Base-by-base conservation (phyloP, 2,888 invertebrate species). In the Thymelicus sylvestris region DNA sequence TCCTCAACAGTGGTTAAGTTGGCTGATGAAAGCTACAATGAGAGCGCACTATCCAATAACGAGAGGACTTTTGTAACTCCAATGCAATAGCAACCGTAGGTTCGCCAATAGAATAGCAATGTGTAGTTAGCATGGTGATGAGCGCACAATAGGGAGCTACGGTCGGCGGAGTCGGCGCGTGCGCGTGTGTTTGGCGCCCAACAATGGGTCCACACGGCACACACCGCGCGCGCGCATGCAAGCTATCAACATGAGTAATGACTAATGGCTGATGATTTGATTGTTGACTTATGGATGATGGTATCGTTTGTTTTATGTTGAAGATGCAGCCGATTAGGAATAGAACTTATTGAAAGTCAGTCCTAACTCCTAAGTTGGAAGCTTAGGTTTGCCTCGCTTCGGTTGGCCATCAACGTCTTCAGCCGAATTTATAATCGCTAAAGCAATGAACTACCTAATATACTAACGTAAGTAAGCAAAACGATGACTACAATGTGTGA, bases 51-150 rank as follows among this genome's bases (percentile, higher is more conserved):
- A 57, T 31, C 57, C 12, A 38, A 31, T 3, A 12, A 44, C 44
- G 8, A 44, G 31, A 10, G 1, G 0, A 44, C 12, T 57, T 31
- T 57, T 57, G 5, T 57, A 55, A 4, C 19, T 38, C 39, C 15
- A 50, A 52, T 24, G 19, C 31, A 52, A 50, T 24, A 62, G 8
- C n/a, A 39, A 57, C 48, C 39, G 47, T 59, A 59, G 59, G n/a
- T 59, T 59, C 66, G 59, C 57, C 47, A 38, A 41, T 66, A 12
- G 66, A 66, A 66, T 66, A 44, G 19, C 44, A 47, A 66, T 47
- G 59, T 5, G 47, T 31, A 47, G 47, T 69, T 62, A 61, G 66
- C 61, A 71, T 68, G 71, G 15, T 71, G 61, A 66, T 71, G 55
- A 67, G 48, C 41, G 55, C 57, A 67, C 69, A 72, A 69, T 69